Evolutionary conservation across 2,797 vertebrate species (phyloP), one percentile per base, ranked within the genome.

Genomic region (Eupleurogrammus muticus): DNA sequence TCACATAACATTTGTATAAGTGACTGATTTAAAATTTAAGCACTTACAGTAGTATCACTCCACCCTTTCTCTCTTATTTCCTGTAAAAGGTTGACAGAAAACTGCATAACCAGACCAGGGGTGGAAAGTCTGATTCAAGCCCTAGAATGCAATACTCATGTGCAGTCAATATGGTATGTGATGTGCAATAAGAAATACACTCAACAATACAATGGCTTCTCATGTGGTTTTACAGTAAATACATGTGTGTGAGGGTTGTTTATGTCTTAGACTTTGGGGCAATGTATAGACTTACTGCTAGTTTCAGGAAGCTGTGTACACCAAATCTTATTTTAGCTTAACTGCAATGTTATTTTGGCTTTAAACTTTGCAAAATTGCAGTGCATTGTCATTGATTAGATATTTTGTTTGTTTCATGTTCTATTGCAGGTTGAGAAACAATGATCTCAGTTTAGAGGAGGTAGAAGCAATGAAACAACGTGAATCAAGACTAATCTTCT

Each of bases 161-260:
- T 96, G 61, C 90, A 90, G 73, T 94, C 96, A 74, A 56, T 97
- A 50, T 97, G 95, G 96, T 96, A 91, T 52, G 90, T 83, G 10
- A 24, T 55, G 3, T 17, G 40, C 16, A 48, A 7, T 24, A 13
- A 50, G 23, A 2, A 16, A 54, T 48, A 36, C 36, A 49, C 21
- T 50, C 12, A 47, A 8, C 47, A 44, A 55, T 32, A 42, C 14
- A 66, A 64, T 61, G 32, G 23, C 53, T 38, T 53, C 16, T 51
- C 35, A 16, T 55, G 5, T 23, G n/a, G 17, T 69, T 51, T 42
- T 42, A 17, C 14, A 42, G 38, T 42, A 42, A 16, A 17, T 24
- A n/a, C n/a, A 50, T 28, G 1, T 49, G 14, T 9, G 40, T 52
- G 7, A 17, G 13, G 34, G 24, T 9, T 49, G 56, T 50, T 46